Evolutionary conservation across 2,113 vertebrate genomes (phyloP), one percentile per base, ranked within the genome.

Genomic region (Salvelinus alpinus): DNA sequence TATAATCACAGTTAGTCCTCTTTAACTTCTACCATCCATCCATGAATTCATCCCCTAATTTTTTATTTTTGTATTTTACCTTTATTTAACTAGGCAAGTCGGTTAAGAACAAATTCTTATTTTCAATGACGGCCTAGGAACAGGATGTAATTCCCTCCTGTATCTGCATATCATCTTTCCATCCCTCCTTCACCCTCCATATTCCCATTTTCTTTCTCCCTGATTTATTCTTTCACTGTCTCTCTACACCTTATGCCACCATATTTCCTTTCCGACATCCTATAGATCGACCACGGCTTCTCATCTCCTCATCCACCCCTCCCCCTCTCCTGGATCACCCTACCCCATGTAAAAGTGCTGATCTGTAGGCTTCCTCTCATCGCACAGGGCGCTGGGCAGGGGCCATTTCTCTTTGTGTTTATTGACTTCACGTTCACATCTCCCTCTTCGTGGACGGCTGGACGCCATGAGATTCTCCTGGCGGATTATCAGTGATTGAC

Each of bases 391-490:
- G 80, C 71, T 44, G 9, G 38, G 38, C 38, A 44, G 38, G 38
- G 38, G 38, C 9, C 38, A 44, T 44, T 62, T 64, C 54, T 79
- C 76, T 44, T 81, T 75, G 79, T 66, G 66, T 73, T 78, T 83
- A 11, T 44, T 44, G 83, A 84, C 79, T 77, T 70, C n/a, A 22
- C 8, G 16, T 78, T 75, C 31, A 5, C 75, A 20, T 77, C 67
- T 72, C 80, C 29, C 1, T 14, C 80, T 75, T 60, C 54, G 70
- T 75, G 71, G 59, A 54, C 16, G 38, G 14, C 51, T 18, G 16
- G 51, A 71, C 80, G 69, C 74, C 73, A 66, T 72, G 59, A 76
- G 71, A 47, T 76, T 72, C 70, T 75, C 3, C 59, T 70, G 65
- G 71, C 72, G 76, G 60, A 34, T 44, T 44, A 44, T 44, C 38